A percentile compares a stretch with the other conserved stretches of the same genome.
Evolutionary conservation across 2,113 vertebrate genomes (phyloP).

Genomic region (Burhinus oedicnemus): DNA sequence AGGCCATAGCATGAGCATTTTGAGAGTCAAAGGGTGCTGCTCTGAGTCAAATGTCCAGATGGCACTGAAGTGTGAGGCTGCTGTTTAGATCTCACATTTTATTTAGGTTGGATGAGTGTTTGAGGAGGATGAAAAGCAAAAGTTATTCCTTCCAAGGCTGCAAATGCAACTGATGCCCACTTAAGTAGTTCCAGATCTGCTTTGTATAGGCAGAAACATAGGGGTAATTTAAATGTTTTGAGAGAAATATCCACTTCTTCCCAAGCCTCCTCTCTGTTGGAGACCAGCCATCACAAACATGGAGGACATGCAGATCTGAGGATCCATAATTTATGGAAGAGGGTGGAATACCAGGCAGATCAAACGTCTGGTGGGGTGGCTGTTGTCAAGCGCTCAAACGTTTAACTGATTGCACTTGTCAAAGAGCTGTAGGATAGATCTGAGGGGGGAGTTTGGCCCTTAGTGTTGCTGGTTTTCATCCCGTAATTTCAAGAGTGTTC

Average conservation of each 20-base stretch:
- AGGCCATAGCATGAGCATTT: neutral
- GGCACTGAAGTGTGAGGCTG: neutral
- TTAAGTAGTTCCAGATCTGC: conserved; percentile 44
- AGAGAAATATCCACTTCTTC: conserved; percentile 55
- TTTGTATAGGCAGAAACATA: conserved; percentile 35
- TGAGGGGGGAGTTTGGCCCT: conserved; percentile 20
- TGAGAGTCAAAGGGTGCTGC: neutral
- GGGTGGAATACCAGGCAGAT: conserved; percentile 52
- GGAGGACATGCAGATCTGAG: conserved; percentile 65
- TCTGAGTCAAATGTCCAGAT: neutral
- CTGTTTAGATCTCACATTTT: conserved; percentile 32
- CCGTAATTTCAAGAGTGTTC: conserved; percentile 15
- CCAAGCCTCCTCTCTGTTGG: conserved; percentile 8
- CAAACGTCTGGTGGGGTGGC: conserved; percentile 50
- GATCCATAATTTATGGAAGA: conserved; percentile 69
- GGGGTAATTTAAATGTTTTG: conserved; percentile 30
- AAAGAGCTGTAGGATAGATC: conserved; percentile 20
- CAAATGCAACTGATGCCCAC: neutral
- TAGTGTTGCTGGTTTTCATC: conserved; percentile 40
- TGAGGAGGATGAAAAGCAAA: conserved; percentile 48
- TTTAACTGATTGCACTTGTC: conserved; percentile 73
- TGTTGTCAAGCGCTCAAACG: conserved; percentile 60
- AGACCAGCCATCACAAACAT: conserved; percentile 53
- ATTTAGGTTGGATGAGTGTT: conserved; percentile 25
- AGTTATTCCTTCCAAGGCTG: conserved; percentile 49